These are phyloP conservation scores for Dugesia japonica DNA, from an alignment of 2,888 invertebrate genomes.

Conservation along the genomic window DNA sequence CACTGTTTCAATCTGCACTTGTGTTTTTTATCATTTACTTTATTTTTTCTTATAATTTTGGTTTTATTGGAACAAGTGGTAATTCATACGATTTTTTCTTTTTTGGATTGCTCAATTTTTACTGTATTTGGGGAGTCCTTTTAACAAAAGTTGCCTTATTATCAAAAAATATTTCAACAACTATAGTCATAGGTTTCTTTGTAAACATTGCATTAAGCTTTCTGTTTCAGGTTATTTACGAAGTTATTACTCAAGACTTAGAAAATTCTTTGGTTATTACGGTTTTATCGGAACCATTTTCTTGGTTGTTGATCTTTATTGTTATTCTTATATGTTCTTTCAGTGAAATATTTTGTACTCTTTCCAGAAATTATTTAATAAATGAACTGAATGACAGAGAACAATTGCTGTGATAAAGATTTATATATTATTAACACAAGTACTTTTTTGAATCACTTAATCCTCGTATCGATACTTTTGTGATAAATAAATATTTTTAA, in stretches of 20 bases:
- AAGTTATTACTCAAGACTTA: neutral
- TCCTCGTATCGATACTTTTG: neutral
- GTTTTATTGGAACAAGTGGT: neutral
- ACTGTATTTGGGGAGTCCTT: neutral
- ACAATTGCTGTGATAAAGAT: no score
- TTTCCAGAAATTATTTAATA: neutral
- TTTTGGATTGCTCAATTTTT: neutral
- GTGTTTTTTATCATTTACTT: neutral
- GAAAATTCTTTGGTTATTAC: neutral
- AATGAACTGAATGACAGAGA: no score
- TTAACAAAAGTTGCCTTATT: neutral
- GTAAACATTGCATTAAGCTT: neutral
- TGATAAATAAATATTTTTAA: neutral
- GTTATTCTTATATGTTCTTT: neutral
- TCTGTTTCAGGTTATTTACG: neutral
- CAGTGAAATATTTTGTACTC: neutral
- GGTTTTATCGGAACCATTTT: neutral
- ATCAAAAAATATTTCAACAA: neutral
- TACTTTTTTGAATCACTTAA: no score
- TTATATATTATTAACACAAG: no score
- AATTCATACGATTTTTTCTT: neutral
- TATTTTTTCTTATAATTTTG: neutral
- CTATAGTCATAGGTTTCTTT: neutral
- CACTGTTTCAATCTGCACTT: neutral
- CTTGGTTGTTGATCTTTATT: neutral